Percentiles rank a stretch among this genome's conserved stretches.
These are phyloP conservation scores for Salvelinus fontinalis DNA, from an alignment of 2,113 vertebrate species.

Conservation along the genomic window DNA sequence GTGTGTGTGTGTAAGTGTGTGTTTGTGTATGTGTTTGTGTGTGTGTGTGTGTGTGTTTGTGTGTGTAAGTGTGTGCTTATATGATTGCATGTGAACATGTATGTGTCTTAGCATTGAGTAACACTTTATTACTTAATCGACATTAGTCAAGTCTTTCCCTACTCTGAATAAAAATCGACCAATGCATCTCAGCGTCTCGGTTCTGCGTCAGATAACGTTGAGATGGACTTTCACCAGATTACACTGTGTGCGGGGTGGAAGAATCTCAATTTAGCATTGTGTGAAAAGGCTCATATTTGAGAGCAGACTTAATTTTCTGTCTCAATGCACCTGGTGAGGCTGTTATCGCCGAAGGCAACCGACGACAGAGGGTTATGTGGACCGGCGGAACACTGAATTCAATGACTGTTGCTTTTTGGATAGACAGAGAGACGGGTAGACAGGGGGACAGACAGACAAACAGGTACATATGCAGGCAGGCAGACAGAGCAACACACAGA, in stretches of 20 bases:
- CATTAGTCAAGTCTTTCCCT: conserved; percentile 34
- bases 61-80: no score
- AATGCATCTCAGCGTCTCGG: conserved; percentile 21
- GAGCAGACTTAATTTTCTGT: conserved; percentile 58
- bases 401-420: not conserved
- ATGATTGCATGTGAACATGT: not conserved
- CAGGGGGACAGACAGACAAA: not conserved
- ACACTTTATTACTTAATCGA: conserved; percentile 24
- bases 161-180: conserved; percentile 31
- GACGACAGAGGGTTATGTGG: conserved; percentile 7
- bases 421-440: not conserved
- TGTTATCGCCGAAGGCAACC: conserved; percentile 23
- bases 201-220: conserved; percentile 28
- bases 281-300: conserved; percentile 53
- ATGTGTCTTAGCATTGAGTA: not conserved
- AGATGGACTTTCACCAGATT: conserved; percentile 17
- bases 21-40: not conserved
- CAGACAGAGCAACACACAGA: not conserved
- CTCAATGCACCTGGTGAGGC: conserved; percentile 48
- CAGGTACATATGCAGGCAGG: not conserved
- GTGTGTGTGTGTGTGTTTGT: no score
- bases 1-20: no score
- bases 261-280: conserved; percentile 48
- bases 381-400: conserved; percentile 7
- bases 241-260: conserved; percentile 32